Evolutionary conservation across 2,888 invertebrate genomes (phyloP), one percentile per base, ranked within the genome.

Genomic region (Tupiocoris notatus): DNA sequence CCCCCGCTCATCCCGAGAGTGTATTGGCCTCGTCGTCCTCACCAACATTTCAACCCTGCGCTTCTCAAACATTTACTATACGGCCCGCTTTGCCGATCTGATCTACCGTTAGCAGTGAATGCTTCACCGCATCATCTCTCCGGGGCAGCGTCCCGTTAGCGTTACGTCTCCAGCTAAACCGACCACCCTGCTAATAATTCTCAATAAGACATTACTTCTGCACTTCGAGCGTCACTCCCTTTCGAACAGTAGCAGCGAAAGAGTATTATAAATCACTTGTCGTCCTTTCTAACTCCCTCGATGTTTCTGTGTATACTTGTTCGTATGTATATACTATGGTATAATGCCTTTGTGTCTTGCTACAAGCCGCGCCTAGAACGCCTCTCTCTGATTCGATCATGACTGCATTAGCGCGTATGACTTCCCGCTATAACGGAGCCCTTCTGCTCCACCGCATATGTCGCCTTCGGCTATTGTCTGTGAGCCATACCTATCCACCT

Each of bases 181-280:
- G 39, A 39, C 70, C 70, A 70, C 70, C 70, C 70, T 59, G 70
- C 70, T 70, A 70, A 70, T 70, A 70, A 70, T 70, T 70, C 70
- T 70, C 70, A 70, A 70, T 70, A 70, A 70, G 70, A 70, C 70
- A 59, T 70, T 70, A 70, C 70, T 22, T 39, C n/a, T n/a, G n/a
- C 39, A 39, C 39, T 39, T 39, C 9, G 70, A n/a, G 70, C 16
- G 56, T 70, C 70, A 70, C 70, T 59, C 70, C 70, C 70, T 70
- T 23, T 17, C 70, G 70, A 39, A 39, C n/a, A n/a, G n/a, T n/a
- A n/a, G n/a, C n/a, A n/a, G n/a, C n/a, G n/a, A n/a, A 39, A 12
- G 39, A 3, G 39, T 12, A 39, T 39, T 70, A 59, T 70, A 70
- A 70, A 70, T 70, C 70, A 70, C 57, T 57, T 22, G 56, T 17